phyloP scores from a whole-genome alignment of 2,888 invertebrate species.

The Antheraea yamamai region DNA sequence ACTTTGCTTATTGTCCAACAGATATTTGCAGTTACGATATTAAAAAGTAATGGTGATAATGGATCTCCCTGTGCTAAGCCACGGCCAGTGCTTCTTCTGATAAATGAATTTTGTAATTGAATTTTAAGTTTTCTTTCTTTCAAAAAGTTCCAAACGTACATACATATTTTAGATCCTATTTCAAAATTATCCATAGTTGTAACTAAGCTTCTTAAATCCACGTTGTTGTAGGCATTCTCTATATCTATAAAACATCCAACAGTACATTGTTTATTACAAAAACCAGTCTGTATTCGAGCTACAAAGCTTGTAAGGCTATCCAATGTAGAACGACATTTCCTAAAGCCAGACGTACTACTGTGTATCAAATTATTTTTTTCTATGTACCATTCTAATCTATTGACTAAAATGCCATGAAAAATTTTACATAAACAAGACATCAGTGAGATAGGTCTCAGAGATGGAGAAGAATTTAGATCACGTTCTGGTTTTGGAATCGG shows the following conservation, averaged over 20 bases:
- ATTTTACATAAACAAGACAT: constrained; percentile 29
- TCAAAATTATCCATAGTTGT: constrained; percentile 27
- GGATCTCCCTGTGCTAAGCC: constrained; percentile 43
- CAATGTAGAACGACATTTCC: constrained; percentile 24
- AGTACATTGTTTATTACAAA: constrained; percentile 26
- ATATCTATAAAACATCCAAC: constrained; percentile 37
- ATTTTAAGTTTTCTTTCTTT: constrained; percentile 28
- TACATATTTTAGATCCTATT: constrained; percentile 31
- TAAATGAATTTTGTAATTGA: background rate
- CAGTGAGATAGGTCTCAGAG: constrained; percentile 29
- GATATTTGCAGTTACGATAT: constrained; percentile 32
- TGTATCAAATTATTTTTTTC: constrained; percentile 23
- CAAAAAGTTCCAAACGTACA: constrained; percentile 33
- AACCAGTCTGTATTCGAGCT: constrained; percentile 27
- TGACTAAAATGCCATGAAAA: constrained; percentile 27
- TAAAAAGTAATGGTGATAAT: constrained; percentile 41
- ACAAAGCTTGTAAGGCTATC: constrained; percentile 26
- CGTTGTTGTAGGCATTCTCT: constrained; percentile 38
- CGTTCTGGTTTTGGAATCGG: constrained; percentile 32
- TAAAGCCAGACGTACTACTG: constrained; percentile 25
- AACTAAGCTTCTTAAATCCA: constrained; percentile 24
- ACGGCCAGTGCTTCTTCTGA: constrained; percentile 24
- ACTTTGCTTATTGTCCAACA: constrained; percentile 24
- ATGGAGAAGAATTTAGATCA: background rate
- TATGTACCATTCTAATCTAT: constrained; percentile 22